Percentiles rank a stretch among this genome's conserved stretches.
phyloP scores from a whole-genome alignment of 2,888 invertebrate genomes.

The Esperia sulphurella region DNA sequence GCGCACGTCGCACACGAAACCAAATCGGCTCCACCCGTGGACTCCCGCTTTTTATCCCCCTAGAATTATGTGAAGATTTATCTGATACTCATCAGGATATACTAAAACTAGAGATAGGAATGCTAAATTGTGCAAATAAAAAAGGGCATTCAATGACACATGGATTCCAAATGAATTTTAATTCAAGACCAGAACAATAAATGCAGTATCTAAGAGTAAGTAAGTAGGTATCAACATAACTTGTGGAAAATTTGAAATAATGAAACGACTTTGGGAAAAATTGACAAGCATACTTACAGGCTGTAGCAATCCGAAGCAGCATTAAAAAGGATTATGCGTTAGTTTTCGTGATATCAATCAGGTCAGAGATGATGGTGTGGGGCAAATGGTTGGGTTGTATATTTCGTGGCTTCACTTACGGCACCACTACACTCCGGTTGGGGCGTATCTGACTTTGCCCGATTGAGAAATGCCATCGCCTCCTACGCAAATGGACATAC shows the following conservation, averaged over 20 bases:
- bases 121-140: background rate
- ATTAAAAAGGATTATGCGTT: conserved; percentile 72
- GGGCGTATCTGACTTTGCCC: conserved; percentile 65
- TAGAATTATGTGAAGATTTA: conserved; percentile 39
- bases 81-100: background rate
- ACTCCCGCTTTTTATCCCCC: conserved; percentile 92
- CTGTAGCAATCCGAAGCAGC: conserved; percentile 73
- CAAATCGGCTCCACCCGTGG: conserved; percentile 88
- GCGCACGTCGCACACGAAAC: conserved; percentile 90
- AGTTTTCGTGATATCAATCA: conserved; percentile 70
- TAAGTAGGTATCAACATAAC: background rate
- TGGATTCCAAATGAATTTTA: background rate
- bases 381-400: conserved; percentile 46
- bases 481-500: conserved; percentile 65
- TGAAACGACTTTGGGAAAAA: conserved; percentile 7
- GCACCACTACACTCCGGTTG: conserved; percentile 67
- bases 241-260: background rate
- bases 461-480: conserved; percentile 70
- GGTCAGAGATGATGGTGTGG: conserved; percentile 37
- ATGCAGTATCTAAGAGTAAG: background rate
- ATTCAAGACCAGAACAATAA: background rate
- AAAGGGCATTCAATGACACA: background rate
- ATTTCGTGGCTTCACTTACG: conserved; percentile 69
- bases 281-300: conserved; percentile 66
- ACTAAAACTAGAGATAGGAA: background rate